These are phyloP conservation scores for Corythornis leucogaster DNA, from an alignment of 2,797 vertebrate species.

Conservation along the genomic window DNA sequence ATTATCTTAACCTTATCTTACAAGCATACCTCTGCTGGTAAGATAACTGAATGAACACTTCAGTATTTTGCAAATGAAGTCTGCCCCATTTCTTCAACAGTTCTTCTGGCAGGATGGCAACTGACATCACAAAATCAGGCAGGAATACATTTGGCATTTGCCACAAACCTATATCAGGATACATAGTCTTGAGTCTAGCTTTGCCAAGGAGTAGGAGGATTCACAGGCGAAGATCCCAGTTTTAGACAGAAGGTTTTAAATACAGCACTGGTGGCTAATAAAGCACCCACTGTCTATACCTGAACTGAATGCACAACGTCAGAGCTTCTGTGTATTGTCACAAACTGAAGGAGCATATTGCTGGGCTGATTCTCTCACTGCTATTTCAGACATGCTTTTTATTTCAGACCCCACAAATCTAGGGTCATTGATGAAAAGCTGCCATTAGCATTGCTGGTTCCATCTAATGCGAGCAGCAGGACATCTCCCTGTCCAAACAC, in stretches of 20 bases:
- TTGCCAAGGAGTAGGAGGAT: slow-evolving; percentile 46
- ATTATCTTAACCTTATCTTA: not conserved
- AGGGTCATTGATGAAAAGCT: not conserved
- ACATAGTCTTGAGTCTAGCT: not conserved
- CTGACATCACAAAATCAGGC: slow-evolving; percentile 32
- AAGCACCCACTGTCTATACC: not conserved
- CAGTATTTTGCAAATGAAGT: not conserved
- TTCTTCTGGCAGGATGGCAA: slow-evolving; percentile 2
- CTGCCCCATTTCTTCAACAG: slow-evolving; percentile 11
- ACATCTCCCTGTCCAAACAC: accelerated
- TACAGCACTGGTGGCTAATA: slow-evolving; percentile 7
- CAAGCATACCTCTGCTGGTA: not conserved
- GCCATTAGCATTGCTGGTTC: not conserved
- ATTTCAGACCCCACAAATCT: not conserved
- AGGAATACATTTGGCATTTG: slow-evolving; percentile 40
- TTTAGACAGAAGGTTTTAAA: slow-evolving; percentile 13
- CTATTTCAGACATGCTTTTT: not conserved
- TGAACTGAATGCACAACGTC: not conserved
- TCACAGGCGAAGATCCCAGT: slow-evolving; percentile 11
- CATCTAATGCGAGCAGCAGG: not conserved
- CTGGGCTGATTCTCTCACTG: not conserved
- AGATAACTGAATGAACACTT: not conserved
- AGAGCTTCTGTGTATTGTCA: not conserved
- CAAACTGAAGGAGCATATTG: not conserved
- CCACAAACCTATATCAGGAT: slow-evolving; percentile 20